Evolutionary conservation across 2,113 vertebrate species (phyloP).

Genomic region (Trogon melanurus): DNA sequence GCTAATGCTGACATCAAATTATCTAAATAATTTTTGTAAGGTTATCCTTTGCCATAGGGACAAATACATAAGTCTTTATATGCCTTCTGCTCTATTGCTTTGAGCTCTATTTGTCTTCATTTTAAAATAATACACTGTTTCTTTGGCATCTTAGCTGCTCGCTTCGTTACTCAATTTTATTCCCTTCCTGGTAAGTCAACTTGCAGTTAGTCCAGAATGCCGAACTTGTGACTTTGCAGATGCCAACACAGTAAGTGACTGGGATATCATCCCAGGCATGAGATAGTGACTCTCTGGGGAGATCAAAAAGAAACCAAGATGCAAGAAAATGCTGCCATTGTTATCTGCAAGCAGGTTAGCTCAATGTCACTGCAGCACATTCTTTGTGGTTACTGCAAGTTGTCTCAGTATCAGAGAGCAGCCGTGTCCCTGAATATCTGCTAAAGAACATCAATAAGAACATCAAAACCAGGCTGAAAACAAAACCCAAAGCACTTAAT

Average conservation of each 20-base stretch:
- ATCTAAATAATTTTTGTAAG: background rate
- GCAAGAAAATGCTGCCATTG: background rate
- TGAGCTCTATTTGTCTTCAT: background rate
- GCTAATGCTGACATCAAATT: background rate
- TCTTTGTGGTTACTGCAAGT: background rate
- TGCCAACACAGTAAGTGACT: background rate
- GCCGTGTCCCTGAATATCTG: background rate
- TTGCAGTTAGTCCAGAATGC: constrained; percentile 3
- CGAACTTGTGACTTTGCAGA: constrained; percentile 32
- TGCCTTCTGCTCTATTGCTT: background rate
- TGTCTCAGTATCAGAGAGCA: background rate
- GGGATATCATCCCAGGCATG: background rate
- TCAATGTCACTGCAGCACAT: constrained; percentile 52
- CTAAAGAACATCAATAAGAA: background rate
- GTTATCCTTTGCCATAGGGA: background rate
- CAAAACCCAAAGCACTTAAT: background rate
- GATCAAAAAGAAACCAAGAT: constrained; percentile 15
- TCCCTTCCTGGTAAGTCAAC: background rate
- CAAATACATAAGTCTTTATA: background rate
- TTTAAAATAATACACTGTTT: background rate
- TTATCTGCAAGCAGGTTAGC: background rate
- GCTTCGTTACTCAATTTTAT: background rate
- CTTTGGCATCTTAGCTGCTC: background rate
- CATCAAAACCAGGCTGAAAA: background rate
- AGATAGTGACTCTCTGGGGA: background rate